Conservation (phyloP, 2,888 invertebrate species). For the Ceratothoa steindachneri region DNA sequence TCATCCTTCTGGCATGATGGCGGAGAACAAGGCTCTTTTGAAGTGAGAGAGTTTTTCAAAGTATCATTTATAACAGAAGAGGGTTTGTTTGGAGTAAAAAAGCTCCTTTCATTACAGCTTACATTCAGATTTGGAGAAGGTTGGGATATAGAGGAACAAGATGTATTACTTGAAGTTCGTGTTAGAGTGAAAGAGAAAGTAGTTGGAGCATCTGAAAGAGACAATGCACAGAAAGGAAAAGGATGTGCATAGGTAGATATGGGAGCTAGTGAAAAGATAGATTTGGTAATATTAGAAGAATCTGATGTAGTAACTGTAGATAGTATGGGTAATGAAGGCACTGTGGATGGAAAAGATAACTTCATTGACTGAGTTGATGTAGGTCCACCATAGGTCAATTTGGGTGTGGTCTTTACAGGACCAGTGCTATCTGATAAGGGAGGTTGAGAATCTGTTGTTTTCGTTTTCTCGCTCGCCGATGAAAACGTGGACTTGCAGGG, state of each 20-base stretch:
- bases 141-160: background rate
- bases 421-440: background rate
- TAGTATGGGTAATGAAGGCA: constrained; percentile 4
- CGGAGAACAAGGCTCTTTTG: no score
- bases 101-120: background rate
- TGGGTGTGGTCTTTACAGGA: background rate
- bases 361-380: background rate
- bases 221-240: background rate
- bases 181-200: background rate
- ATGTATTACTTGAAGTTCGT: background rate
- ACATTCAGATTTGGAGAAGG: background rate
- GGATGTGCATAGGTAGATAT: background rate
- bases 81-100: no score
- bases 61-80: no score
- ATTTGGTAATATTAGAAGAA: background rate
- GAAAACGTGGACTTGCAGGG: background rate
- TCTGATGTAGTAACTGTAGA: background rate
- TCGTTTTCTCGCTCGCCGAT: background rate
- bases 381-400: background rate
- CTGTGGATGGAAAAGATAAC: background rate
- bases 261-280: background rate
- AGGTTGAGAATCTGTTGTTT: background rate
- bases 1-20: no score
- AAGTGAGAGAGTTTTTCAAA: no score
- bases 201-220: constrained; percentile 2